Conservation (phyloP, 2,113 vertebrate genomes). For the Osmerus eperlanus region DNA sequence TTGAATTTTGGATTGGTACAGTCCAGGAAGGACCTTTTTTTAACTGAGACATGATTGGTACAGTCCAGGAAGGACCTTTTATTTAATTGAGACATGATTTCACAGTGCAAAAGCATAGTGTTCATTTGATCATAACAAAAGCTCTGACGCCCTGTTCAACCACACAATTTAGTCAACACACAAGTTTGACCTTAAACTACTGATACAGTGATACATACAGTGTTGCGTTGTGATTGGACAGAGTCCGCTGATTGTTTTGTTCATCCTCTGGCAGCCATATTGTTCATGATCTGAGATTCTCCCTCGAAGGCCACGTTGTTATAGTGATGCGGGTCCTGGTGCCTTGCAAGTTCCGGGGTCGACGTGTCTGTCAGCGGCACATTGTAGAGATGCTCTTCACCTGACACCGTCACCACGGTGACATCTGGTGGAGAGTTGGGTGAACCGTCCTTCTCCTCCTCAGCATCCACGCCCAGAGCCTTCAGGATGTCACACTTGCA, state of each 20-base stretch:
- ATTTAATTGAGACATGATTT: neutral
- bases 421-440: constrained; percentile 44
- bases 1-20: too few relatives aligned
- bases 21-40: too few relatives aligned
- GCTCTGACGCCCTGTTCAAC: neutral
- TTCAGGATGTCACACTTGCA: constrained; percentile 93
- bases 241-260: constrained; percentile 7
- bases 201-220: neutral
- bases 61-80: too few relatives aligned
- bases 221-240: neutral
- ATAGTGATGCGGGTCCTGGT: constrained; percentile 66
- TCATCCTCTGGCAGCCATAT: constrained; percentile 35
- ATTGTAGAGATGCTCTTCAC: too few relatives aligned
- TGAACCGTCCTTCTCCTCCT: constrained; percentile 26
- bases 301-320: constrained; percentile 87
- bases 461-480: constrained; percentile 82
- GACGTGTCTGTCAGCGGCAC: constrained; percentile 50
- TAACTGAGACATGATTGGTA: neutral
- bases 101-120: neutral
- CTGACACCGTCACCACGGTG: constrained; percentile 58
- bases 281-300: constrained; percentile 49
- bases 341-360: constrained; percentile 62
- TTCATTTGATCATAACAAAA: constrained; percentile 3
- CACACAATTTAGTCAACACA: neutral
- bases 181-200: neutral